phyloP scores from a whole-genome alignment of 2,113 vertebrate species.

The Oreochromis tanganicae region DNA sequence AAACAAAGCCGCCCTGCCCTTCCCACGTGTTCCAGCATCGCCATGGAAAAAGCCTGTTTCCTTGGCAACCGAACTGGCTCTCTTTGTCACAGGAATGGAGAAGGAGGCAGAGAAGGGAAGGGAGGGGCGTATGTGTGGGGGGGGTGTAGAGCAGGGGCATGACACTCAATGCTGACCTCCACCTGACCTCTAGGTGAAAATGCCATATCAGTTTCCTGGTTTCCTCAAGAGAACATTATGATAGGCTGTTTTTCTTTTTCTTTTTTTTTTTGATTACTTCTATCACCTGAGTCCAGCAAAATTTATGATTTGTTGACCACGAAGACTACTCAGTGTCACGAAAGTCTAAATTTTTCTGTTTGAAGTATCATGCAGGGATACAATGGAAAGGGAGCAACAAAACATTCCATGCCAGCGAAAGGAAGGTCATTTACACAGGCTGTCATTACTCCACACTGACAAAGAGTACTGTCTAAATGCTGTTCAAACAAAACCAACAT shows the following conservation, averaged over 20 bases:
- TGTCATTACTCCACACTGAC: not conserved
- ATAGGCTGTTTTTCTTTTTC: not conserved
- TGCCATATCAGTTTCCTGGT: slow-evolving; percentile 29
- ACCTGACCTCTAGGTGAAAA: slow-evolving; percentile 63
- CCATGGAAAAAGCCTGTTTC: slow-evolving; percentile 64
- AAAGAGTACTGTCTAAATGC: not conserved
- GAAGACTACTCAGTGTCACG: not conserved
- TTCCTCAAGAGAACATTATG: not conserved
- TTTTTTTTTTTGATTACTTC: not conserved
- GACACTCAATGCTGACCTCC: slow-evolving; percentile 56
- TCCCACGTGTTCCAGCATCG: slow-evolving; percentile 60
- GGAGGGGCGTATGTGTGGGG: not conserved
- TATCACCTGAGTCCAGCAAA: not conserved
- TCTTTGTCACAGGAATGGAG: slow-evolving; percentile 66
- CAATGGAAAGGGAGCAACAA: not conserved
- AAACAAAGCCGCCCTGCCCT: slow-evolving; percentile 64
- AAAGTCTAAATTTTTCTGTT: not conserved
- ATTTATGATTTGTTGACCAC: not conserved
- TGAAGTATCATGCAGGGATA: not conserved
- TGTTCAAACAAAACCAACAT: not conserved
- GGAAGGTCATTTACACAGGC: not conserved
- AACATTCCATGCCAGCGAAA: not conserved
- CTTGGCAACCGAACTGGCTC: slow-evolving; percentile 66
- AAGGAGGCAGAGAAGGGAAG: slow-evolving; percentile 21
- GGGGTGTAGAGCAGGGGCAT: slow-evolving; percentile 28